Conservation (phyloP, 2,113 vertebrate species). For the Gila orcuttii region DNA sequence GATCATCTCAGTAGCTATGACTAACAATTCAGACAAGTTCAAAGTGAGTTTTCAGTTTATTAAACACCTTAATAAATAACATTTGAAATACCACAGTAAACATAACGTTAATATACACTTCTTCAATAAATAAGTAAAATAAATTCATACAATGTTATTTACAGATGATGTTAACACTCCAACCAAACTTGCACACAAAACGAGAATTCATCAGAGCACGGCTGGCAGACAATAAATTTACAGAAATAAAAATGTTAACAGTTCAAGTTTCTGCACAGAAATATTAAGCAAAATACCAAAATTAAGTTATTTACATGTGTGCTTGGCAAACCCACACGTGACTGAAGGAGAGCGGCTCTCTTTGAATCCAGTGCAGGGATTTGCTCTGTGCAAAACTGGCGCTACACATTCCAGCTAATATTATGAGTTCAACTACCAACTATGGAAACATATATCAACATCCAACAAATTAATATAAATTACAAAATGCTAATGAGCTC, state of each 20-base stretch:
- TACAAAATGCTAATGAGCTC: background rate
- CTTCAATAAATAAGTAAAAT: slow-evolving; percentile 77
- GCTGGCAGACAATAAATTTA: slow-evolving; percentile 65
- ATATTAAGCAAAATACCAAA: slow-evolving; percentile 66
- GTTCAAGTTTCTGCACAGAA: slow-evolving; percentile 69
- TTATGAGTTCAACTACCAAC: slow-evolving; percentile 69
- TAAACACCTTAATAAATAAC: slow-evolving; percentile 78
- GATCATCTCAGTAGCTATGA: background rate
- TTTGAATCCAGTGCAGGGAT: slow-evolving; percentile 63
- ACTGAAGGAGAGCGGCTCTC: slow-evolving; percentile 57
- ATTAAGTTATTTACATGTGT: slow-evolving; percentile 74
- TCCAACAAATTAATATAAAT: slow-evolving; percentile 24
- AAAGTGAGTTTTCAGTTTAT: slow-evolving; percentile 29
- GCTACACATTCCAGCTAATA: slow-evolving; percentile 70
- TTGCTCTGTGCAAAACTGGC: slow-evolving; percentile 80
- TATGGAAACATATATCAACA: slow-evolving; percentile 34
- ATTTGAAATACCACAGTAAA: slow-evolving; percentile 75
- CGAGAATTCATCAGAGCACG: slow-evolving; percentile 67
- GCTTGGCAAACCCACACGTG: slow-evolving; percentile 67
- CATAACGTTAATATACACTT: slow-evolving; percentile 71
- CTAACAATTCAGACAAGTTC: background rate
- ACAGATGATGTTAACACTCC: slow-evolving; percentile 65
- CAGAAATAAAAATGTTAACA: slow-evolving; percentile 65
- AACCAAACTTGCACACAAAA: slow-evolving; percentile 37
- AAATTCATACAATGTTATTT: slow-evolving; percentile 70